These are phyloP conservation scores for Campoletis raptor DNA, from an alignment of 2,888 invertebrate species.

Conservation along the genomic window DNA sequence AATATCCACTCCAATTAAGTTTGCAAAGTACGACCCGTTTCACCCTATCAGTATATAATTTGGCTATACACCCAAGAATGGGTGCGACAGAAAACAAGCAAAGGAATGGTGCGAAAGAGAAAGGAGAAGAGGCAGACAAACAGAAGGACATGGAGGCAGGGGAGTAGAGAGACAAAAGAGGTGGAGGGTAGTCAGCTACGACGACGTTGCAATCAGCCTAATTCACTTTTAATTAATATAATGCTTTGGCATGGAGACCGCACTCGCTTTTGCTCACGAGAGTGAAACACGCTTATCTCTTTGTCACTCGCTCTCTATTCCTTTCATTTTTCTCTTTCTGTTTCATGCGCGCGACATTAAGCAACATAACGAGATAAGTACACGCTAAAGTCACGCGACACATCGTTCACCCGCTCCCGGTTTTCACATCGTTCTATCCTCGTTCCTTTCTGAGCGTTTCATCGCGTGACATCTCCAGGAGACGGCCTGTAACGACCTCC, in stretches of 20 bases:
- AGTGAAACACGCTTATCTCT: conserved; percentile 39
- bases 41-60: neutral
- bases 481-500: conserved; percentile 39
- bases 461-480: conserved; percentile 75
- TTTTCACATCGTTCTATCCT: conserved; percentile 42
- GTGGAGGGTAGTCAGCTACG: conserved; percentile 10
- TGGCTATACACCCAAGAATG: conserved; percentile 4
- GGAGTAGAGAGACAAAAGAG: neutral
- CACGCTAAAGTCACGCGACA: conserved; percentile 77
- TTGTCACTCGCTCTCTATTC: conserved; percentile 17
- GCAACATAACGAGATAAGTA: conserved; percentile 75
- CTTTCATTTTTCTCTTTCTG: conserved; percentile 3
- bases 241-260: conserved; percentile 72
- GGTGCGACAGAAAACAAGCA: conserved; percentile 13
- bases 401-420: conserved; percentile 60
- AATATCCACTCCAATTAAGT: conserved; percentile 20
- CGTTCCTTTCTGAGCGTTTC: conserved; percentile 70
- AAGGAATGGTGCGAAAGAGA: conserved; percentile 1
- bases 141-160: neutral
- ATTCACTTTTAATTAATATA: conserved; percentile 81
- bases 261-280: conserved; percentile 38
- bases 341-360: conserved; percentile 63
- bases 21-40: neutral
- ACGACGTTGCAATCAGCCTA: conserved; percentile 75
- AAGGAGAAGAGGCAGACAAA: conserved; percentile 8